Base-by-base conservation (phyloP, 2,888 invertebrate species). In the Argyresthia goedartella region DNA sequence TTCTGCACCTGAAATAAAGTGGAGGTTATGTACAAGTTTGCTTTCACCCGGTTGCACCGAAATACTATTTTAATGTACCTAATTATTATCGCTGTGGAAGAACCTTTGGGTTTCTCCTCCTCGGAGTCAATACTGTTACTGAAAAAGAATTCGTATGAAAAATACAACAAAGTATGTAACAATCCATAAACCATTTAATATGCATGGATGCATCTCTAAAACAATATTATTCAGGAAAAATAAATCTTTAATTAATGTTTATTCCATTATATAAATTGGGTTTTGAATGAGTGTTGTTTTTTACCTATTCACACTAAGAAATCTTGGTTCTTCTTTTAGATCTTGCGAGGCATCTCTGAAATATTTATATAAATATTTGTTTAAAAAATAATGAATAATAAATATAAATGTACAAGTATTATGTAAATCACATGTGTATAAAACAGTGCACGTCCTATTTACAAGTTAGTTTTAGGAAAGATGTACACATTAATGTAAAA, bases 101-200 rank as follows among this genome's bases (percentile, higher is more conserved):
- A 25, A 25, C 25, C 25, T 25, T 25, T 25, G 51, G 73, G 72
- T 62, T 65, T 66, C 60, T 68, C 75, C 66, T 71, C 74, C 60
- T 66, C 71, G 52, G 61, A 60, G 53, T 76, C 75, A 35, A 14
- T 71, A 73, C 76, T 74, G 60, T 82, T 82, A 81, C 85, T 85
- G 85, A 79, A 85, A 84, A 69, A 56, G 52, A 25, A 25, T 25
- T 25, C 11, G 39, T 39, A 39, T n/a, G n/a, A 43, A 14, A 43
- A 43, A 43, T 43, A 39, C 39, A 39, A 7, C 8, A 43, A 43
- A 43, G 10, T 11, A 14, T 11, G n/a, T n/a, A 42, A n/a, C 8
- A 14, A 13, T 43, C n/a, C n/a, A n/a, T n/a, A n/a, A n/a, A 25
- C 25, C 25, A 25, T 25, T 25, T 4, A 4, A 25, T 25, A 25